Evolutionary conservation across 2,113 vertebrate species (phyloP).

Genomic region (Crotophaga sulcirostris): DNA sequence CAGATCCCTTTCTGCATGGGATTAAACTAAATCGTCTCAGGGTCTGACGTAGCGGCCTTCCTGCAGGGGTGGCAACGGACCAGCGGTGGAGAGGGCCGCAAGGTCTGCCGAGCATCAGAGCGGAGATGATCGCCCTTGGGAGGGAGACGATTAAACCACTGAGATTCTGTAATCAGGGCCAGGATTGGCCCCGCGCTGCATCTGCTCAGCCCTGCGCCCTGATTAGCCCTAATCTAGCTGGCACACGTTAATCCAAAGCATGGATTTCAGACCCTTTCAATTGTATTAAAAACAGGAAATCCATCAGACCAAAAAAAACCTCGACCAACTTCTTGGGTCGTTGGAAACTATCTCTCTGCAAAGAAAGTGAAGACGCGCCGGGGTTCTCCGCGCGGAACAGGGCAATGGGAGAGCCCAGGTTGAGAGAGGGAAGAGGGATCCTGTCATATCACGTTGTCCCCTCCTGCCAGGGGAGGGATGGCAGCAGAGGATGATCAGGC

Average conservation of each 20-base stretch:
- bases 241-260: slow-evolving; percentile 62
- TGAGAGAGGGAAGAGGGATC: neutral
- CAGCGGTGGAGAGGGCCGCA: slow-evolving; percentile 14
- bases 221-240: slow-evolving; percentile 81
- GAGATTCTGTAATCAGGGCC: slow-evolving; percentile 71
- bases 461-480: neutral
- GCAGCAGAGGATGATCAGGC: neutral
- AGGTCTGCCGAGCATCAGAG: slow-evolving; percentile 21
- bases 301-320: neutral
- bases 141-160: slow-evolving; percentile 63
- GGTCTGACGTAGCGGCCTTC: slow-evolving; percentile 46
- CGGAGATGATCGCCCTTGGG: slow-evolving; percentile 68
- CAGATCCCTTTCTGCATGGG: neutral
- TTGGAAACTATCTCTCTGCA: accelerated
- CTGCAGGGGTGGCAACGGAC: neutral
- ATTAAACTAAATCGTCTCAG: slow-evolving; percentile 70
- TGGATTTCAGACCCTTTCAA: slow-evolving; percentile 67
- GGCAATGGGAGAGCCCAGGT: neutral
- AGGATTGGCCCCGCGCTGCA: slow-evolving; percentile 66
- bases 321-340: neutral
- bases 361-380: accelerated
- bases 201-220: slow-evolving; percentile 67
- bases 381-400: accelerated
- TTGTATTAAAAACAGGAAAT: slow-evolving; percentile 72
- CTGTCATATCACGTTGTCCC: accelerated